Evolutionary conservation across 2,797 vertebrate genomes (phyloP), one percentile per base, ranked within the genome.

Genomic region (Mergus octosetaceus): DNA sequence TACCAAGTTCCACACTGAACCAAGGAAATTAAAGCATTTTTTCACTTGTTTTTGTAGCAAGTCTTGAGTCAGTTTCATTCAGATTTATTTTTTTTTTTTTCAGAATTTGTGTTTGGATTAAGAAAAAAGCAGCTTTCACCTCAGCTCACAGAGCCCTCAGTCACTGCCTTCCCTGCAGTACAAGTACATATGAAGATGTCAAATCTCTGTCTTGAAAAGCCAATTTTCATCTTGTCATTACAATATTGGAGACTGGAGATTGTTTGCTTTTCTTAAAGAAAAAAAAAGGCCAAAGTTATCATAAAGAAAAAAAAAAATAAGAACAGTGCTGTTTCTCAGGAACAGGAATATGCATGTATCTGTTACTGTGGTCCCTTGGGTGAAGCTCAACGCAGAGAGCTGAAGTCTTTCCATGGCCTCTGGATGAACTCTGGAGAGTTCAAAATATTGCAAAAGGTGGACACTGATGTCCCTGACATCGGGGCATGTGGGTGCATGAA

Each of bases 161-260:
- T 30, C 21, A 75, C 49, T 38, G 54, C 24, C 5, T 30, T 78
- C 32, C 34, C 16, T 34, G 54, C 27, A 74, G 13, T 15, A 54
- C 19, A 83, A 76, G 77, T 22, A 18, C 17, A 22, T 20, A 47
- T 20, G 61, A 11, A 69, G 34, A 83, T 10, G 32, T 82, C 78
- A 66, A 2, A n/a, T 64, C 51, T 65, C 32, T 38, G 16, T 58
- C 41, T 47, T 62, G 9, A 73, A 85, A 79, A 78, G 16, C 43
- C 18, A 93, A 53, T 24, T 45, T 89, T 54, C 41, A 60, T 39
- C 45, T n/a, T 54, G 28, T 25, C 45, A 9, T 58, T 72, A 73
- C 0, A 11, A 65, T 20, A 79, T 4, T 10, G 6, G 19, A 70
- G 7, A 6, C 3, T 10, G 6, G 17, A 73, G 6, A 6, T 9